Base-by-base conservation (phyloP, 1,140 invertebrate genomes). In the Pseudomyrmex pallidus region DNA sequence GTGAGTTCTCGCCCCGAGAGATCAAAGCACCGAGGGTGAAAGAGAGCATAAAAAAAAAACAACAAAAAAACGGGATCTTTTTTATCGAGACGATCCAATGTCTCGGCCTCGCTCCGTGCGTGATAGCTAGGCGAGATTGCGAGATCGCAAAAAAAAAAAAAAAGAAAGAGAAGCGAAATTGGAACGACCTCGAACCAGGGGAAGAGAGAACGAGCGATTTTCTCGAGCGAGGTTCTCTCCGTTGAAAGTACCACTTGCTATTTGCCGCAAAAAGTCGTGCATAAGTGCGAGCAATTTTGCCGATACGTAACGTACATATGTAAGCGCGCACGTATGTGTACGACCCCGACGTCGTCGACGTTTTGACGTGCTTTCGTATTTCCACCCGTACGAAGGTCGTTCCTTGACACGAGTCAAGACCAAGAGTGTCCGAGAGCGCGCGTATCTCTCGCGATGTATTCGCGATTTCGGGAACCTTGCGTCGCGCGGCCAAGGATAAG, bases 391-490 rank as follows among this genome's bases (percentile, higher is more conserved):
- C 74, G 86, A 88, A 74, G 87, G 87, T 68, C 87, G 82, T 70
- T 56, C 83, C 86, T 88, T 88, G 86, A 88, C 83, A 85, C 72
- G 86, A 85, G 86, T 52, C 77, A 82, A 88, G 46, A 84, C 15
- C 48, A 25, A 4, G 4, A 66, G 70, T 73, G 70, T 73, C 48
- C 74, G 61, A 64, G 50, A 61, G 59, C 25, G 62, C 25, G 25
- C 54, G 46, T 68, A 83, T 85, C 87, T 61, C 64, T 48, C 77
- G 17, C 61, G 59, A 35, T 35, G 7, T 35, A 1, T 78, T 9
- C 2, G 20, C 35, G 64, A 80, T 61, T 20, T 80, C 76, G 9
- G 56, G 56, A 22, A 61, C 44, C 25, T 77, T 61, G 12, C 15
- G n/a, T 12, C 20, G 44, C 44, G 17, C 44, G 54, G 44, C 54